Conservation (phyloP, 2,113 vertebrate genomes). For the Campylomormyrus numenius region DNA sequence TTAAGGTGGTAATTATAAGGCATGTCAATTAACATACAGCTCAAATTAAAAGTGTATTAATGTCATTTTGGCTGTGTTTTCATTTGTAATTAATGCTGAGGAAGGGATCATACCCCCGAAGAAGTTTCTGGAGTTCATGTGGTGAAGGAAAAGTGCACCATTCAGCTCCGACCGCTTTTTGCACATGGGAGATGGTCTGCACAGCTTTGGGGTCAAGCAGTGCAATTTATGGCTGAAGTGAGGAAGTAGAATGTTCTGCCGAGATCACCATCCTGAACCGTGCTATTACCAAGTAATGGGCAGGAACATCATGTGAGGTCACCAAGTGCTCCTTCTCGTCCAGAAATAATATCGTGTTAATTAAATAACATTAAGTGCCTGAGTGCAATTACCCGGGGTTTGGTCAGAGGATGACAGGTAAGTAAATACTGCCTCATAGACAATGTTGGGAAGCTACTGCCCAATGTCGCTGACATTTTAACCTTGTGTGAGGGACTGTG, state of each 20-base stretch:
- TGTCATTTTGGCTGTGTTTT: constrained; percentile 15
- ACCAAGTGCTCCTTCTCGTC: neutral
- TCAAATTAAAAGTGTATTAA: constrained; percentile 10
- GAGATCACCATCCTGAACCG: neutral
- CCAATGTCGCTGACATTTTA: constrained; percentile 44
- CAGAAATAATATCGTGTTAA: constrained; percentile 1
- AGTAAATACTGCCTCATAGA: neutral
- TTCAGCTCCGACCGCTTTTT: neutral
- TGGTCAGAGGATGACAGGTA: neutral
- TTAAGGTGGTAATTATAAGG: constrained; percentile 26
- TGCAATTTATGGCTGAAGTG: neutral
- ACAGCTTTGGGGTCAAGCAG: neutral
- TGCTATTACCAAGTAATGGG: neutral
- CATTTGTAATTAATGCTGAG: neutral
- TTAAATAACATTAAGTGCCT: neutral
- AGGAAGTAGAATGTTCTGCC: neutral
- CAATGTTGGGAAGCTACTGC: constrained; percentile 40
- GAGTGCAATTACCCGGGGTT: neutral
- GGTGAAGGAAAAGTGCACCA: neutral
- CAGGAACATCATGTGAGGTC: neutral
- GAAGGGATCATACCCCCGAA: neutral
- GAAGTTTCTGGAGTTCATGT: neutral
- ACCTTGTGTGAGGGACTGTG: constrained; percentile 59
- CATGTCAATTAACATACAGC: constrained; percentile 12
- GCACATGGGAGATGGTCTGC: neutral